A percentile compares a stretch with the other conserved stretches of the same genome.
These are phyloP conservation scores for Drosophila neonasuta DNA, from an alignment of 2,888 invertebrate species.

Conservation along the genomic window DNA sequence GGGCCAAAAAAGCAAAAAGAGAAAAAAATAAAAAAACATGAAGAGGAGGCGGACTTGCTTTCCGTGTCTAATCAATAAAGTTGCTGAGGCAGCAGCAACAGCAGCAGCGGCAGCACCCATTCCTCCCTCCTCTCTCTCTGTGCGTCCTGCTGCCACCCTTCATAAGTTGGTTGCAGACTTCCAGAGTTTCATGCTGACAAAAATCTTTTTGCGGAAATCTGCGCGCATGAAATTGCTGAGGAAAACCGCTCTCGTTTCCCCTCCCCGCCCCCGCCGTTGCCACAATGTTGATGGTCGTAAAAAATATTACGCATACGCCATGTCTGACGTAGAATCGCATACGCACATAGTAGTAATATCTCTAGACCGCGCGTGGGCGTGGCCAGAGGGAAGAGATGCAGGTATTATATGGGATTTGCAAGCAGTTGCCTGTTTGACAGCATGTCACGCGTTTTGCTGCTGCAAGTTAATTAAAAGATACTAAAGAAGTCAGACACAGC, in stretches of 20 bases:
- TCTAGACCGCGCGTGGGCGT: neutral
- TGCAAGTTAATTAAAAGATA: slow-evolving; percentile 78
- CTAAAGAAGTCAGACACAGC: slow-evolving; percentile 68
- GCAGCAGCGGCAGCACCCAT: slow-evolving; percentile 4
- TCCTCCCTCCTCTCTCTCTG: neutral
- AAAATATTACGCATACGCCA: slow-evolving; percentile 63
- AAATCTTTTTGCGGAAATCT: slow-evolving; percentile 56
- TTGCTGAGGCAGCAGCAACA: slow-evolving; percentile 51
- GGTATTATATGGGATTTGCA: slow-evolving; percentile 57
- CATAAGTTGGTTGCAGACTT: slow-evolving; percentile 58
- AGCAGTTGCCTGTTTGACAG: slow-evolving; percentile 45
- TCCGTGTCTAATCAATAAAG: slow-evolving; percentile 56
- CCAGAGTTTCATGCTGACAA: slow-evolving; percentile 57
- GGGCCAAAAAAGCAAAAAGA: slow-evolving; percentile 5
- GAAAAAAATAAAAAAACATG: neutral
- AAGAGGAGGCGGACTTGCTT: slow-evolving; percentile 12
- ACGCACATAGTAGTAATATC: slow-evolving; percentile 17
- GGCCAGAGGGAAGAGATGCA: slow-evolving; percentile 33
- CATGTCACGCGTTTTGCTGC: slow-evolving; percentile 51
- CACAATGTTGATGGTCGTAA: slow-evolving; percentile 50
- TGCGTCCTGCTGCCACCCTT: neutral
- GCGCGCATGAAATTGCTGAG: slow-evolving; percentile 45
- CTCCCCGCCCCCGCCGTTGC: neutral
- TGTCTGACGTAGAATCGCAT: slow-evolving; percentile 48
- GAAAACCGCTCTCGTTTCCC: slow-evolving; percentile 11